Evolutionary conservation across 2,888 invertebrate genomes (phyloP).

Genomic region (Schizotus pectinicornis): DNA sequence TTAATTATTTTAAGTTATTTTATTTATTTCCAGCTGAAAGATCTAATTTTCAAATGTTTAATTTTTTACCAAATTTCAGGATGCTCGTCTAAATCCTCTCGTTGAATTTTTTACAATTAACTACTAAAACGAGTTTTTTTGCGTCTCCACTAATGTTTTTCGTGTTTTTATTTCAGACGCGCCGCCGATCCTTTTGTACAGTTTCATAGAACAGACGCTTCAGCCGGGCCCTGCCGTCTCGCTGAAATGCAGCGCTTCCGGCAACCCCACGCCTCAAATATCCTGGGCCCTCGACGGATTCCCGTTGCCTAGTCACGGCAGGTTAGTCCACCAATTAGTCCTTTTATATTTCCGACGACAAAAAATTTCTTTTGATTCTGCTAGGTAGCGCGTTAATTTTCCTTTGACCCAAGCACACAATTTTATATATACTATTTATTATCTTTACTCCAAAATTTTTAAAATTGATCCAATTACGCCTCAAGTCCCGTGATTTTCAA

Average conservation of each 20-base stretch:
- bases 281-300: constrained; percentile 79
- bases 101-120: background rate
- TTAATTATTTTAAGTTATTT: too few relatives aligned
- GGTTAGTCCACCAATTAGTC: constrained; percentile 45
- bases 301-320: constrained; percentile 66
- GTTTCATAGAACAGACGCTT: constrained; percentile 79
- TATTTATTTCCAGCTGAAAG: too few relatives aligned
- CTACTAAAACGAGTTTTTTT: background rate
- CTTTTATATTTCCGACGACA: background rate
- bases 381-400: background rate
- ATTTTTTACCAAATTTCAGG: too few relatives aligned
- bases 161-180: constrained; percentile 65
- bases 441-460: background rate
- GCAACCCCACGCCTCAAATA: constrained; percentile 79
- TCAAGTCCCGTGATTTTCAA: too few relatives aligned
- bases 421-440: background rate
- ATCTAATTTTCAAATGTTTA: too few relatives aligned
- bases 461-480: too few relatives aligned
- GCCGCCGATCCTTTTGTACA: constrained; percentile 74
- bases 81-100: too few relatives aligned
- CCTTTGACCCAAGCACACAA: background rate
- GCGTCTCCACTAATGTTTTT: background rate
- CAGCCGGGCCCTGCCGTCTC: constrained; percentile 81
- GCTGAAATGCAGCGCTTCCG: constrained; percentile 76
- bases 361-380: background rate